Base-by-base conservation (phyloP, 2,888 invertebrate species). In the Caenorhabditis sinica region DNA sequence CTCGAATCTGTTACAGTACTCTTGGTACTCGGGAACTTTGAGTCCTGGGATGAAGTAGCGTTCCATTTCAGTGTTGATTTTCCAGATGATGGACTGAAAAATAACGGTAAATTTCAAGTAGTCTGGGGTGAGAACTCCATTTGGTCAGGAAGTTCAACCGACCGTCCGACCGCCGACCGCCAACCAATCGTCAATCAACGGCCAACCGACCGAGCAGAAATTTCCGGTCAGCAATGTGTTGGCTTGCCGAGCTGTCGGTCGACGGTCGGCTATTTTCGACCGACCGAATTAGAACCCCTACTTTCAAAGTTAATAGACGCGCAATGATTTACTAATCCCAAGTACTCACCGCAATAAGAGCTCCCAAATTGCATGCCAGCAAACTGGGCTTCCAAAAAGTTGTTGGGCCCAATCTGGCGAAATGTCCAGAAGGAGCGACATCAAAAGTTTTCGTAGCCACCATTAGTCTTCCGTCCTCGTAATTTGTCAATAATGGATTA, bases 11-110 rank as follows among this genome's bases (percentile, higher is more conserved):
- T 17, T 23, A 28, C 43, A 40, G 15, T 53, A 40, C 28, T 56
- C 51, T 6, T 58, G n/a, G 9, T 63, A 45, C 28, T 66, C 56
- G 8, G 28, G 40, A 17, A 65, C 66, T 9, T 56, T 15, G n/a
- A 65, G 28, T 1, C 56, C 65, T 0, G 75, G 75, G 20, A 75
- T 66, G 25, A 28, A 75, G 40, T 66, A 75, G 9, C 11, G 65
- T 3, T 66, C 66, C 75, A 75, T 66, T 30, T 56, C 53, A 20
- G 45, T 30, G 28, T 66, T 25, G 28, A 65, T 56, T n/a, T 58
- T 53, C 75, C 75, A 75, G 9, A 75, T n/a, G 25, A 75, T 74
- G 23, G 63, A 51, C 74, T 74, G n/a, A 45, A 72, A n/a, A n/a
- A n/a, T n/a, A n/a, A n/a, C n/a, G n/a, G n/a, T n/a, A n/a, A n/a